These are phyloP conservation scores for Lepidurus couesii DNA, from an alignment of 1,140 invertebrate species.

Conservation along the genomic window DNA sequence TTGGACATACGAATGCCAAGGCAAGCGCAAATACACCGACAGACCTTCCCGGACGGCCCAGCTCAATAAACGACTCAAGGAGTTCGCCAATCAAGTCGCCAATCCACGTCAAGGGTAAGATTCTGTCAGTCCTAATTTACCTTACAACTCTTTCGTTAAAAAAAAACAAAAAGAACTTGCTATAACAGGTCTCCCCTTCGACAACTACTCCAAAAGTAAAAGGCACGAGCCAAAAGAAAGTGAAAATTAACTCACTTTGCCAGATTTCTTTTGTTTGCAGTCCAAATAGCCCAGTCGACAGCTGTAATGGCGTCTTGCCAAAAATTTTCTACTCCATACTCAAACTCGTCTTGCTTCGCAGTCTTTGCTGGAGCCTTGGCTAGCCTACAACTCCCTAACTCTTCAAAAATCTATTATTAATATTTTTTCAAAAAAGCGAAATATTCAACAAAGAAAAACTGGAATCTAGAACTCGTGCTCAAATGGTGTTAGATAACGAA, in stretches of 20 bases:
- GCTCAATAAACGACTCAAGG: conserved; percentile 60
- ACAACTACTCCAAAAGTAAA: neutral
- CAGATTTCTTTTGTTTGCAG: too few relatives aligned
- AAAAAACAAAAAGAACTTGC: conserved; percentile 5
- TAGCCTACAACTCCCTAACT: too few relatives aligned
- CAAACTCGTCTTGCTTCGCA: too few relatives aligned
- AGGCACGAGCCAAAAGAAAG: neutral
- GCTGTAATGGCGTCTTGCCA: too few relatives aligned
- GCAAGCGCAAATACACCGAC: conserved; percentile 80
- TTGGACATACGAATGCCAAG: conserved; percentile 87
- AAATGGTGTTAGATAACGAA: neutral
- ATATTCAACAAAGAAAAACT: too few relatives aligned
- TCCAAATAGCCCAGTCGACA: too few relatives aligned
- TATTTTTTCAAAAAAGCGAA: too few relatives aligned
- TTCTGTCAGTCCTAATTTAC: neutral
- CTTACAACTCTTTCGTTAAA: neutral
- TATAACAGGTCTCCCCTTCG: neutral
- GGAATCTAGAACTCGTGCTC: neutral
- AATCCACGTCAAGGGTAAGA: neutral
- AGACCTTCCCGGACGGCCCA: conserved; percentile 71
- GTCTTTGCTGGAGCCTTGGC: too few relatives aligned
- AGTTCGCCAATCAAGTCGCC: conserved; percentile 45
- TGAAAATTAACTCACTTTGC: neutral
- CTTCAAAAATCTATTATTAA: too few relatives aligned
- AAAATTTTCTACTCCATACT: too few relatives aligned